Conservation (phyloP, 2,113 vertebrate genomes). For the Tupaia chinensis region DNA sequence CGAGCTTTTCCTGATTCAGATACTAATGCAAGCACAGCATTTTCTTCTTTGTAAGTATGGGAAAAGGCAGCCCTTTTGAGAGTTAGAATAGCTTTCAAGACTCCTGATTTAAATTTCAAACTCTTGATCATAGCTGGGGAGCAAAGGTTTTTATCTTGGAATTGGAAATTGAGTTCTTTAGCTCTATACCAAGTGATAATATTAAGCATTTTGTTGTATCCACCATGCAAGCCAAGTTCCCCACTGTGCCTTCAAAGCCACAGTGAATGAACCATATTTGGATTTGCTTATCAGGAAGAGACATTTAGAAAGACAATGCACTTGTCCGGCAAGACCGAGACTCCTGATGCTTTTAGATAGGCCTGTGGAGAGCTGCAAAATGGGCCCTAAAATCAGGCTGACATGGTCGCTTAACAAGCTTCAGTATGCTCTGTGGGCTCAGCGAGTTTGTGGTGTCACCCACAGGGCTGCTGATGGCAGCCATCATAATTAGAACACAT, state of each 20-base stretch:
- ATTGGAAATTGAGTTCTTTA: conserved; percentile 89
- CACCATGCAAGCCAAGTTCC: conserved; percentile 87
- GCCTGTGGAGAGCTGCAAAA: conserved; percentile 90
- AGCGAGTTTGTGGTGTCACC: conserved; percentile 86
- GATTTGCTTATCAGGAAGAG: conserved; percentile 90
- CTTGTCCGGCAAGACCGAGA: conserved; percentile 87
- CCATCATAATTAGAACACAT: conserved; percentile 89
- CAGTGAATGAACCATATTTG: conserved; percentile 90
- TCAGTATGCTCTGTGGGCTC: conserved; percentile 86
- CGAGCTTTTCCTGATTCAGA: conserved; percentile 81
- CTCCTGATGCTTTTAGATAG: conserved; percentile 90
- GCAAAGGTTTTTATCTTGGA: conserved; percentile 87
- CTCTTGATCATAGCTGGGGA: conserved; percentile 88
- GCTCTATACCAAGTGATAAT: conserved; percentile 88
- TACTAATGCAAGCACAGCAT: conserved; percentile 82
- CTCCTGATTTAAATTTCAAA: conserved; percentile 91
- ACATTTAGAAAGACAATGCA: conserved; percentile 92
- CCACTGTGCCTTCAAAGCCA: conserved; percentile 90
- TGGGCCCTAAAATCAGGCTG: conserved; percentile 91
- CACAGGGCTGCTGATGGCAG: conserved; percentile 90
- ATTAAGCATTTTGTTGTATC: conserved; percentile 90
- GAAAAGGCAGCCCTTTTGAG: conserved; percentile 88
- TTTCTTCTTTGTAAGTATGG: conserved; percentile 87
- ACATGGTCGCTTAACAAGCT: conserved; percentile 91
- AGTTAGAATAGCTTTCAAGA: conserved; percentile 88